These are phyloP conservation scores for Pseudomyrmex cubaensis DNA, from an alignment of 1,140 invertebrate species.

Conservation along the genomic window DNA sequence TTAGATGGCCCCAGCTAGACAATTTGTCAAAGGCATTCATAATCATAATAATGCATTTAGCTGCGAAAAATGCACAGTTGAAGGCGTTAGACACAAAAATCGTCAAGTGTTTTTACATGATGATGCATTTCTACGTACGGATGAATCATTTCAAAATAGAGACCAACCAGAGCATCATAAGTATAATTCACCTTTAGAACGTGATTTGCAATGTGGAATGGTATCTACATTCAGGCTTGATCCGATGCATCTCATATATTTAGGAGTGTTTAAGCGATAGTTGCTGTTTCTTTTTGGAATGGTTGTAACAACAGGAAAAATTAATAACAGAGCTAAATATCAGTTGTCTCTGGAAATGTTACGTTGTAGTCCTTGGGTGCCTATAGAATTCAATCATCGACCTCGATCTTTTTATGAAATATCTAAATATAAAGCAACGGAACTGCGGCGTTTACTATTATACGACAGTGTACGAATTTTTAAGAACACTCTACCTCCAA, in stretches of 20 bases:
- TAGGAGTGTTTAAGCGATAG: conserved; percentile 3
- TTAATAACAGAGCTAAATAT: conserved; percentile 6
- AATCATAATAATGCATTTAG: neutral
- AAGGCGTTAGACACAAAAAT: neutral
- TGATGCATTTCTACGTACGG: conserved; percentile 5
- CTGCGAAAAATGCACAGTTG: neutral
- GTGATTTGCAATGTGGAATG: neutral
- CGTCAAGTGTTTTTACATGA: neutral
- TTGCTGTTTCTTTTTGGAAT: conserved; percentile 2
- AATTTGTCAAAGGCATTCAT: conserved; percentile 1
- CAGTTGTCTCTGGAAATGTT: conserved; percentile 1
- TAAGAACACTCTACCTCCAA: neutral
- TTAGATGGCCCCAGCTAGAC: conserved; percentile 9
- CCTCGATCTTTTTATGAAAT: too few species aligned
- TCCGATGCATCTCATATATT: conserved; percentile 15
- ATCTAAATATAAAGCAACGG: too few species aligned
- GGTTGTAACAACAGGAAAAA: neutral
- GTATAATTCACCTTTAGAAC: neutral
- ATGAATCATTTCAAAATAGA: conserved; percentile 2
- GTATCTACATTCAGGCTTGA: neutral
- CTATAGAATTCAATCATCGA: neutral
- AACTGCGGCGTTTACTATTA: neutral
- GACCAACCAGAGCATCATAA: conserved; percentile 4
- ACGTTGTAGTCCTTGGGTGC: neutral
- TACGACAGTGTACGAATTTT: neutral